Evolutionary conservation across 2,888 invertebrate genomes (phyloP).

Genomic region (Tanypteryx hageni): DNA sequence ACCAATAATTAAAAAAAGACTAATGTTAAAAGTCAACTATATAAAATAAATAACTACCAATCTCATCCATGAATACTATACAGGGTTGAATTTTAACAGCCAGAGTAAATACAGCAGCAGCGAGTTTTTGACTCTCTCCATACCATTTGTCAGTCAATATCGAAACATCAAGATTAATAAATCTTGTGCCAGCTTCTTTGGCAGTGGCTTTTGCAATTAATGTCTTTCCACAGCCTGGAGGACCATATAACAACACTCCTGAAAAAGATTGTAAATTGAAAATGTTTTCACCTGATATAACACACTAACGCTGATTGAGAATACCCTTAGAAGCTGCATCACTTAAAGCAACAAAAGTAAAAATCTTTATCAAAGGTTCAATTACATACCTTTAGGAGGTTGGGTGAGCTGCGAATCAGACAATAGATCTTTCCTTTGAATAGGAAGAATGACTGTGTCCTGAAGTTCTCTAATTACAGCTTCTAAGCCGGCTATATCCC

Average conservation of each 20-base stretch:
- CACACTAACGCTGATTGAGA: too few relatives aligned
- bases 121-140: slow-evolving; percentile 98
- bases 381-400: slow-evolving; percentile 86
- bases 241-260: slow-evolving; percentile 96
- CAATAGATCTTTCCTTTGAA: slow-evolving; percentile 90
- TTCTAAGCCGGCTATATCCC: slow-evolving; percentile 94
- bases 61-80: slow-evolving; percentile 97
- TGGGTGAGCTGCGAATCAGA: slow-evolving; percentile 90
- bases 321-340: too few relatives aligned
- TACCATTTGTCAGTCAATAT: slow-evolving; percentile 99
- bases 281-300: background rate
- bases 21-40: too few relatives aligned
- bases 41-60: slow-evolving; percentile 77
- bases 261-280: slow-evolving; percentile 64
- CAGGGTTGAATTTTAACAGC: slow-evolving; percentile 94
- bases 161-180: slow-evolving; percentile 96
- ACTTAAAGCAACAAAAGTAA: background rate
- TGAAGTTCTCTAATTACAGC: slow-evolving; percentile 91
- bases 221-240: slow-evolving; percentile 98
- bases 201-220: slow-evolving; percentile 98
- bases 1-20: too few relatives aligned
- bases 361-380: slow-evolving; percentile 29
- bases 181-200: slow-evolving; percentile 93
- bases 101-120: slow-evolving; percentile 96
- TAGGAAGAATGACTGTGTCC: slow-evolving; percentile 96